phyloP scores from a whole-genome alignment of 2,113 vertebrate genomes.

The Brienomyrus longianalis region DNA sequence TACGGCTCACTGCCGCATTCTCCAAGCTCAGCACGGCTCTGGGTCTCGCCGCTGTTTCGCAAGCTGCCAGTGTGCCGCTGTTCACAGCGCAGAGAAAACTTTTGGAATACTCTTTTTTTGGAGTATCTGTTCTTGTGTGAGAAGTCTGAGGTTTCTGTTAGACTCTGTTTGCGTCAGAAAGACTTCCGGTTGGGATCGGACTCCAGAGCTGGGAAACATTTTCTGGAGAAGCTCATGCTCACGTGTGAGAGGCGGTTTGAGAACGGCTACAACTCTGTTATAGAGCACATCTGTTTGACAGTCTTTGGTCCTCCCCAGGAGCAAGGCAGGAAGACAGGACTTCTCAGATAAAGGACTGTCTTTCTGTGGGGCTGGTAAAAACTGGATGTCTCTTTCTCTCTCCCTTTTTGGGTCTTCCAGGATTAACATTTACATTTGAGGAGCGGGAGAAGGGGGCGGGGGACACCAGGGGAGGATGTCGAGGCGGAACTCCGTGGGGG shows the following conservation, averaged over 20 bases:
- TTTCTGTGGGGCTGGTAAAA: background rate
- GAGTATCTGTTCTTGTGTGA: background rate
- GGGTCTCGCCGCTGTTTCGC: background rate
- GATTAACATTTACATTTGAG: background rate
- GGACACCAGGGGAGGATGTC: slow-evolving; percentile 47
- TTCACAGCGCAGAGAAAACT: background rate
- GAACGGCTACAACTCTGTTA: slow-evolving; percentile 5
- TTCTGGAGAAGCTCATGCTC: background rate
- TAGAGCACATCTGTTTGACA: slow-evolving; percentile 17
- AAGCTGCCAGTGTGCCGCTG: background rate
- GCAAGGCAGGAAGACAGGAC: background rate
- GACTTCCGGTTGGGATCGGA: background rate
- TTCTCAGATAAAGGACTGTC: background rate
- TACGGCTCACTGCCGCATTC: slow-evolving; percentile 18
- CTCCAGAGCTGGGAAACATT: background rate
- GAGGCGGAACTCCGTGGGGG: slow-evolving; percentile 60
- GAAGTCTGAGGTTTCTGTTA: background rate
- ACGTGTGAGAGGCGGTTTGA: slow-evolving; percentile 6
- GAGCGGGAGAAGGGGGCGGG: background rate
- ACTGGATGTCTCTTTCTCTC: background rate
- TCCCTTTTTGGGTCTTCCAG: slow-evolving; percentile 9
- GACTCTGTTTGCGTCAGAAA: background rate
- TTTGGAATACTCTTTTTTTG: background rate
- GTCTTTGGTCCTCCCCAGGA: background rate
- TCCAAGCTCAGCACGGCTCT: slow-evolving; percentile 4